Percentiles rank a stretch among this genome's conserved stretches.
phyloP scores from a whole-genome alignment of 2,888 invertebrate species.

The Agrilus biguttatus region DNA sequence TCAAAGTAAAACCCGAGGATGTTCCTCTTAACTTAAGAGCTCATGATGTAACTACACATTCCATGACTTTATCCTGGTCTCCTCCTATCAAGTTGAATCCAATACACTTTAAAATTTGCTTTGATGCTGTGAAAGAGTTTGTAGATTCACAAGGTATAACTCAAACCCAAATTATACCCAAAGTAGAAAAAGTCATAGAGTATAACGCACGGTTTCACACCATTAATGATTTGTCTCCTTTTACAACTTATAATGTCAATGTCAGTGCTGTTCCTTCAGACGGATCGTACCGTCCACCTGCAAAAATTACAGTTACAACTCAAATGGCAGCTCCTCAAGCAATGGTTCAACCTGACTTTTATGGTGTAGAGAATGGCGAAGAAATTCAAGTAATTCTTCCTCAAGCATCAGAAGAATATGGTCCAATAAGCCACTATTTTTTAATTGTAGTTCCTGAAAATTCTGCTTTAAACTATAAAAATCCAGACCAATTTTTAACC shows the following conservation, averaged over 20 bases:
- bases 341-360: constrained; percentile 89
- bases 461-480: constrained; percentile 55
- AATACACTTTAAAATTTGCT: constrained; percentile 77
- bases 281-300: constrained; percentile 68
- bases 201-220: constrained; percentile 59
- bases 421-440: constrained; percentile 93
- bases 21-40: constrained; percentile 79
- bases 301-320: constrained; percentile 84
- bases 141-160: constrained; percentile 87
- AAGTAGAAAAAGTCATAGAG: constrained; percentile 56
- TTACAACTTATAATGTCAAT: constrained; percentile 88
- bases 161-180: constrained; percentile 68
- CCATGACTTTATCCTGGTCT: constrained; percentile 83
- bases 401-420: constrained; percentile 95
- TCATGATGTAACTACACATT: constrained; percentile 82
- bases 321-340: constrained; percentile 94
- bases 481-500: constrained; percentile 80
- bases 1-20: constrained; percentile 83
- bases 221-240: constrained; percentile 78
- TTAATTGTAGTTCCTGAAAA: constrained; percentile 90
- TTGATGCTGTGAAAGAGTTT: constrained; percentile 85
- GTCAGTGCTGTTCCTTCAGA: constrained; percentile 81
- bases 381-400: constrained; percentile 79
- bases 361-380: constrained; percentile 75
- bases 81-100: constrained; percentile 81